These are phyloP conservation scores for Drosophila mayri DNA, from an alignment of 1,140 invertebrate species.

Conservation along the genomic window DNA sequence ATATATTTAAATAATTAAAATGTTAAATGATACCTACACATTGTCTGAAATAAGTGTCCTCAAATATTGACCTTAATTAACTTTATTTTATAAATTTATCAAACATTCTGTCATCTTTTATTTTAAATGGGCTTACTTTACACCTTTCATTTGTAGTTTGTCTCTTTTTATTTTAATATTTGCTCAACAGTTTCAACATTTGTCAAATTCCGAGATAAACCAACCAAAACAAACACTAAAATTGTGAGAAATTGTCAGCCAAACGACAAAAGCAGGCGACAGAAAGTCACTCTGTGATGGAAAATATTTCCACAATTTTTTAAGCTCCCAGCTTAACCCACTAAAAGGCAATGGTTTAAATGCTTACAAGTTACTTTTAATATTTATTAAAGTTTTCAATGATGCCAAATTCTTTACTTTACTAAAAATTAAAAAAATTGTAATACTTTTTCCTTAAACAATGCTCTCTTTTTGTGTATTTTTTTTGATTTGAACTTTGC, in stretches of 20 bases:
- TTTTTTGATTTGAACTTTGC: neutral
- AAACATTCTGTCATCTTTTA: neutral
- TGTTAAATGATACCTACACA: neutral
- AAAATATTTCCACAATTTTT: neutral
- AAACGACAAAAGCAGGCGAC: constrained; percentile 3
- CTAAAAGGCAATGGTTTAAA: rapidly evolving
- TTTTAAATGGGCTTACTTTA: neutral
- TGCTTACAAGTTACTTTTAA: neutral
- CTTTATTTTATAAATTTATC: neutral
- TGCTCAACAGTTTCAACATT: neutral
- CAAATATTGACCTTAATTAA: neutral
- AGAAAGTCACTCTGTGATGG: constrained; percentile 1
- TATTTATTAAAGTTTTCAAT: too few relatives aligned
- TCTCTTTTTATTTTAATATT: constrained; percentile 1
- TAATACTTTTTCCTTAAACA: neutral
- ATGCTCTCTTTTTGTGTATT: neutral
- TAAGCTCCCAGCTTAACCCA: neutral
- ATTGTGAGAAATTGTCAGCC: constrained; percentile 15
- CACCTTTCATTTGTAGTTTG: neutral
- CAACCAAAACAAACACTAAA: constrained; percentile 3
- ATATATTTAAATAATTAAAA: neutral
- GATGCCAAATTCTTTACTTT: neutral
- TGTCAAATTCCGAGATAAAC: constrained; percentile 1
- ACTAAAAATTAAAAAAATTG: too few relatives aligned
- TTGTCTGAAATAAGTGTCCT: neutral